A percentile compares a stretch with the other conserved stretches of the same genome.
Evolutionary conservation across 2,113 vertebrate genomes (phyloP).

Genomic region (Heliornis fulica): DNA sequence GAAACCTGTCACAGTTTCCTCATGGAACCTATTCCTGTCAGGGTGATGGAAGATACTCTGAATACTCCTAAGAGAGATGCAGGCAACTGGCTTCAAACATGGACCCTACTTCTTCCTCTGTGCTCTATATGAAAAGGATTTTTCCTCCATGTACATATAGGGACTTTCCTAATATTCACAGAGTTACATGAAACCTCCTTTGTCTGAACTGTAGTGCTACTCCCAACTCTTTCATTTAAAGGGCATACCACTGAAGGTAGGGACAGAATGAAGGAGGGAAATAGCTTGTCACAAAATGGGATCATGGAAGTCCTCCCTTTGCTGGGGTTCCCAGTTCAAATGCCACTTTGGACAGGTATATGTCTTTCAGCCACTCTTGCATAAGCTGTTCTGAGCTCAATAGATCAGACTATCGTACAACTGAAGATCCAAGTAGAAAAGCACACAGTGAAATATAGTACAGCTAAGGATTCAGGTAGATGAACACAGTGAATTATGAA

Average conservation of each 20-base stretch:
- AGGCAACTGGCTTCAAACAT: background rate
- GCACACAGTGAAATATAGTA: background rate
- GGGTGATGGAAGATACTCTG: background rate
- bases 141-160: background rate
- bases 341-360: background rate
- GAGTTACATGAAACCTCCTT: background rate
- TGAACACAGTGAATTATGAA: background rate
- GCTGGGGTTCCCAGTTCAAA: background rate
- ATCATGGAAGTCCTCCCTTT: background rate
- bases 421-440: background rate
- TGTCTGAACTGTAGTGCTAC: background rate
- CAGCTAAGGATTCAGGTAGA: background rate
- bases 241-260: background rate
- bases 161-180: background rate
- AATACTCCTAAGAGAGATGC: background rate
- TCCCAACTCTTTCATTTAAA: background rate
- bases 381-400: background rate
- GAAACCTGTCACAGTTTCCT: background rate
- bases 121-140: background rate
- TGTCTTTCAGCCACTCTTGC: background rate
- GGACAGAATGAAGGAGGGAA: background rate
- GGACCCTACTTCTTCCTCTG: background rate
- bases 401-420: too few species aligned
- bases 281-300: background rate
- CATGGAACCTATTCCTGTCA: background rate